These are phyloP conservation scores for Dusona sp. DNA, from an alignment of 2,888 invertebrate species.

Conservation along the genomic window DNA sequence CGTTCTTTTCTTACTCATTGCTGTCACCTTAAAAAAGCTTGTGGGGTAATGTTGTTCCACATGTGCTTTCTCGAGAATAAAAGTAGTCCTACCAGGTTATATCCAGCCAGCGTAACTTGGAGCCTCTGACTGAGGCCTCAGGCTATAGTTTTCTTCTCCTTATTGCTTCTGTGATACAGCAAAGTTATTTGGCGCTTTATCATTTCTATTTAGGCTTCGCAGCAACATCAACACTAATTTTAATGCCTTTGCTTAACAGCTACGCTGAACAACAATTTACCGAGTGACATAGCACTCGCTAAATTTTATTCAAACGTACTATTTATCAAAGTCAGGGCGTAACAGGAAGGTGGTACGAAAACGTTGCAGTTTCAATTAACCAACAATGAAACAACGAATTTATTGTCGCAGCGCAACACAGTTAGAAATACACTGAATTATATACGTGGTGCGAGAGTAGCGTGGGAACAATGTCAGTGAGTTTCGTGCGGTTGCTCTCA, in stretches of 20 bases:
- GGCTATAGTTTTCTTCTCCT: background rate
- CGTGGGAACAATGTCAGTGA: background rate
- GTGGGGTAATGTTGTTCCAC: slow-evolving; percentile 51
- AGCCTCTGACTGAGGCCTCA: background rate
- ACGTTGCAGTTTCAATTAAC: background rate
- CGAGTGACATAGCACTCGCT: background rate
- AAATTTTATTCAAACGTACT: background rate
- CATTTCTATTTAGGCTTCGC: background rate
- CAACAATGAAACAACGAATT: background rate
- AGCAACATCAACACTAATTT: background rate
- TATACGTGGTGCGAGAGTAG: background rate
- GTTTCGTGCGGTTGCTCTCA: background rate
- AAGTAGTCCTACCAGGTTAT: slow-evolving; percentile 24
- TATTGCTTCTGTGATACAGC: background rate
- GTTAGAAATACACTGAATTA: background rate
- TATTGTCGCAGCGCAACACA: background rate
- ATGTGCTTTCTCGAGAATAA: slow-evolving; percentile 31
- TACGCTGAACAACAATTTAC: background rate
- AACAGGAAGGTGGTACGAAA: background rate
- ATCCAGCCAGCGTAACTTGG: slow-evolving; percentile 2
- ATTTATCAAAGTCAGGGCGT: background rate
- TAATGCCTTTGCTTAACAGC: background rate
- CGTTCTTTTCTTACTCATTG: slow-evolving; percentile 34
- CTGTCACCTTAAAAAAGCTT: slow-evolving; percentile 44
- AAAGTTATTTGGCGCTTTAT: background rate